Conservation (phyloP, 2,113 vertebrate genomes). For the Muntiacus muntjak region DNA sequence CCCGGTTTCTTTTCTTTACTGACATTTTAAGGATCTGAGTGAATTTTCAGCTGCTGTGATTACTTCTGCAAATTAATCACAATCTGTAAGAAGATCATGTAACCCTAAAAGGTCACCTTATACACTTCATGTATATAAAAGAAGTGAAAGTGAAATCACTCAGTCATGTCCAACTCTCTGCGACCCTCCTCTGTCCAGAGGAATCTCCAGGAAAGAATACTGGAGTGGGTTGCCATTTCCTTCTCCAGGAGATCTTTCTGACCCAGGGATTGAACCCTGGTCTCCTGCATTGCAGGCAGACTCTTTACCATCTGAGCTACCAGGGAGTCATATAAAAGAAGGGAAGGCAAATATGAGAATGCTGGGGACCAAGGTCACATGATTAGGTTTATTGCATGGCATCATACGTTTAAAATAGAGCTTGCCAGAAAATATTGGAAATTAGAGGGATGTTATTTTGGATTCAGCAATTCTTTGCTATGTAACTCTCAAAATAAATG, state of each 20-base stretch:
- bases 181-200: neutral
- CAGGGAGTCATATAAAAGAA: neutral
- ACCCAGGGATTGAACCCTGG: neutral
- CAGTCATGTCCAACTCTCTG: neutral
- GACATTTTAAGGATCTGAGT: neutral
- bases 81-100: neutral
- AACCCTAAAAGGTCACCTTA: slow-evolving; percentile 13
- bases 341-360: neutral
- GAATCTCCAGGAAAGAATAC: neutral
- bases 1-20: neutral
- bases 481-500: neutral
- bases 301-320: neutral
- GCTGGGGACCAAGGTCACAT: neutral
- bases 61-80: neutral
- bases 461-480: neutral
- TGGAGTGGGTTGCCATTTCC: neutral
- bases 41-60: neutral
- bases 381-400: neutral
- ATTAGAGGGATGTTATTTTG: neutral
- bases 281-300: neutral
- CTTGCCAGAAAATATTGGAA: neutral
- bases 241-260: neutral
- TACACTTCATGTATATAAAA: neutral
- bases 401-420: neutral
- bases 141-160: neutral